These are phyloP conservation scores for Syndactyla subalaris DNA, from an alignment of 2,797 vertebrate genomes.

Conservation along the genomic window DNA sequence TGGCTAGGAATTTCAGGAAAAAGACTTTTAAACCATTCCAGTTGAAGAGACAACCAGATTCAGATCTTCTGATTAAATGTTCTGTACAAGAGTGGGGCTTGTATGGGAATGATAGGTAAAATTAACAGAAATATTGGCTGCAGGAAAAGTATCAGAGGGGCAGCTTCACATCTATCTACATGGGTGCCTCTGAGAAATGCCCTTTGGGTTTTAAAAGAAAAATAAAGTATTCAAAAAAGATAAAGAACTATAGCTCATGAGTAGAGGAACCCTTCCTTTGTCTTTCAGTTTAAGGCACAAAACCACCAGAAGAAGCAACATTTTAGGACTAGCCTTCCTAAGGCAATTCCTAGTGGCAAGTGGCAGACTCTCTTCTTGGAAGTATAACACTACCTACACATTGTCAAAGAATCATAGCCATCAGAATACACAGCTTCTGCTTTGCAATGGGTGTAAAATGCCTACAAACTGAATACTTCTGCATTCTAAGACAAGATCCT, in stretches of 20 bases:
- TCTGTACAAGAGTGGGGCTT: rapidly evolving
- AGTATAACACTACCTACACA: rapidly evolving
- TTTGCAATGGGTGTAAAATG: not conserved
- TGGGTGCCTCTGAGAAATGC: not conserved
- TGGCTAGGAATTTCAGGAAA: not conserved
- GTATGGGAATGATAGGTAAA: not conserved
- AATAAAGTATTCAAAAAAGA: rapidly evolving
- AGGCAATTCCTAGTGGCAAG: not conserved
- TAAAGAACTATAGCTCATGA: not conserved
- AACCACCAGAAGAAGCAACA: rapidly evolving
- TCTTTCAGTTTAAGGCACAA: not conserved
- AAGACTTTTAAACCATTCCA: not conserved
- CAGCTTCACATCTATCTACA: not conserved
- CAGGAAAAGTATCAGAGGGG: not conserved
- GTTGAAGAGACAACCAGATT: not conserved
- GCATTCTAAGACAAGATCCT: rapidly evolving
- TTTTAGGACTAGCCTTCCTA: not conserved
- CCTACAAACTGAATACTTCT: not conserved
- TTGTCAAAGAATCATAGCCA: not conserved
- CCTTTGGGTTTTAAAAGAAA: not conserved
- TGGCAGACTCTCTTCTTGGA: rapidly evolving
- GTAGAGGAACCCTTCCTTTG: not conserved
- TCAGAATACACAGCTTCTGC: not conserved
- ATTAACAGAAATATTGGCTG: not conserved
- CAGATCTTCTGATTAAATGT: not conserved